Evolutionary conservation across 2,113 vertebrate species (phyloP), one percentile per base, ranked within the genome.

Genomic region (Apaloderma vittatum): DNA sequence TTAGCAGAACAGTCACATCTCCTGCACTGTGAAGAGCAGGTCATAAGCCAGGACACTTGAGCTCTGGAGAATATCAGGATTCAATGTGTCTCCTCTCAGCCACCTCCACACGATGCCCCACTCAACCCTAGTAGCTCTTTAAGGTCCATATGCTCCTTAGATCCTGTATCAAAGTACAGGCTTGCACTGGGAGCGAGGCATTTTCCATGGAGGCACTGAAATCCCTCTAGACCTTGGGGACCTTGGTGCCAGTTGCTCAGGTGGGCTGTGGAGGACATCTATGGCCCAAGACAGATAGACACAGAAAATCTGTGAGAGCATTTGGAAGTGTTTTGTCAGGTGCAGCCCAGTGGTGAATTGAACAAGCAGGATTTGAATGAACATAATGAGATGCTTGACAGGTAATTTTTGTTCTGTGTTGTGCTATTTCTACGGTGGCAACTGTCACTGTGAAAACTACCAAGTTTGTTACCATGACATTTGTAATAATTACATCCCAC

Each of bases 381-480:
- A 82, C 80, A 94, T 94, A 96, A 97, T 85, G 88, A 95, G 84
- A 91, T 92, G 76, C 94, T 94, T 96, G 95, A 97, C 95, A 97
- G 96, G 95, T 97, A 97, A 96, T 97, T 96, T 97, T 97, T 96
- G 95, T 94, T 97, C 96, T 89, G 74, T 95, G 96, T 95, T 97
- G 94, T 94, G 94, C 97, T 97, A 95, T 97, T 97, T 96, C 96
- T 97, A 94, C 94, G 73, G 77, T 94, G 93, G 97, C 95, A 97
- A 97, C 96, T 95, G 97, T 97, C 96, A 96, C 91, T 94, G 94
- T 82, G 96, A 97, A 96, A 96, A 93, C 93, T 78, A 89, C 94
- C 71, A 87, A 93, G 94, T 95, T 97, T 97, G 97, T 97, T 97
- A 94, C 97, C 96, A 97, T 97, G 97, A 97, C 97, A 97, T 97